Conservation (phyloP, 2,888 invertebrate species). For the Flexamia atlantica region DNA sequence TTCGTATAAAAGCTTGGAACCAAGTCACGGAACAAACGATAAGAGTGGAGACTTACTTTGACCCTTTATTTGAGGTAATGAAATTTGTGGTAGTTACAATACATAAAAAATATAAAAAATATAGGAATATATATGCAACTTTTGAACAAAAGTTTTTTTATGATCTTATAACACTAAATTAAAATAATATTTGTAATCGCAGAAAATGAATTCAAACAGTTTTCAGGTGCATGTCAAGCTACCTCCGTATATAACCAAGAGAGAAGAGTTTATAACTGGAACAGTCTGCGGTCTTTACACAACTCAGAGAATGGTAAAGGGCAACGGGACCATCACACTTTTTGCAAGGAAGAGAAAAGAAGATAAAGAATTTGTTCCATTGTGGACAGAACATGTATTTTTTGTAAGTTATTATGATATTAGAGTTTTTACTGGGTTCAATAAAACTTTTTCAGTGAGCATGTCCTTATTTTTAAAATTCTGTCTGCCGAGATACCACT, state of each 20-base stretch:
- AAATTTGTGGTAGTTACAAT: neutral
- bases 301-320: conserved; percentile 72
- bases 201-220: conserved; percentile 13
- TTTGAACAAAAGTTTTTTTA: too few relatives aligned
- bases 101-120: too few relatives aligned
- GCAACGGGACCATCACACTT: conserved; percentile 73
- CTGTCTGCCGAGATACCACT: too few relatives aligned
- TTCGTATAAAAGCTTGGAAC: conserved; percentile 72
- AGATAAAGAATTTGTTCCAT: conserved; percentile 62
- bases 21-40: conserved; percentile 73
- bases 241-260: conserved; percentile 73
- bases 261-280: conserved; percentile 72
- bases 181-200: neutral
- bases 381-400: conserved; percentile 67
- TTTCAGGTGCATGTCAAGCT: conserved; percentile 73
- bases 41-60: conserved; percentile 74
- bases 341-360: conserved; percentile 67
- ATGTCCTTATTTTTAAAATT: too few relatives aligned
- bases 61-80: conserved; percentile 73
- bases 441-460: too few relatives aligned
- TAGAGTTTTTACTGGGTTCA: too few relatives aligned
- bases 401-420: conserved; percentile 70
- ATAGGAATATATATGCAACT: too few relatives aligned
- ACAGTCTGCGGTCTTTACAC: conserved; percentile 72
- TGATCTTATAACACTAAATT: neutral